These are phyloP conservation scores for Ooceraea biroi DNA, from an alignment of 1,140 invertebrate species.

Conservation along the genomic window DNA sequence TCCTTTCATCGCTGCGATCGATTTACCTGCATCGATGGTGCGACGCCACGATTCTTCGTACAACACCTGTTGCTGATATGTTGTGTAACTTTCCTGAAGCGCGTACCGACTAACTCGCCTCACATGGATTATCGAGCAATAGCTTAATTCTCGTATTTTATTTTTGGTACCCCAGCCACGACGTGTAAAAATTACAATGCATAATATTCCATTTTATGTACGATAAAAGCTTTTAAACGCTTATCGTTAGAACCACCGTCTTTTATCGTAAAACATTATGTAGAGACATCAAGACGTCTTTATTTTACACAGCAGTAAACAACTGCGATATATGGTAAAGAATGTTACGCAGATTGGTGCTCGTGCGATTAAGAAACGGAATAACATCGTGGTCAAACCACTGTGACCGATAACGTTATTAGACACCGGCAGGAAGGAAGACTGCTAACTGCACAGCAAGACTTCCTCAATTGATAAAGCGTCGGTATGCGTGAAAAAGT, in stretches of 20 bases:
- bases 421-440: conserved; percentile 12
- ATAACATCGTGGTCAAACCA: conserved; percentile 17
- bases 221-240: not conserved
- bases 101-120: not conserved
- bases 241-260: not conserved
- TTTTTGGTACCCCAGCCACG: not conserved
- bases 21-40: conserved; percentile 36
- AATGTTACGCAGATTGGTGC: not conserved
- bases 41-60: not conserved
- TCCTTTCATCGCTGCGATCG: conserved; percentile 26
- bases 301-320: not conserved
- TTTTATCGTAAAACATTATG: conserved; percentile 8
- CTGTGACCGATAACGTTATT: conserved; percentile 26
- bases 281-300: too few species aligned
- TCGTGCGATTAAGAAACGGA: not conserved
- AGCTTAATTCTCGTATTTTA: conserved; percentile 10
- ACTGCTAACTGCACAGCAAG: not conserved
- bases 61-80: conserved; percentile 69
- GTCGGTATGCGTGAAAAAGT: not conserved
- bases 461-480: conserved; percentile 30
- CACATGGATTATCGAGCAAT: conserved; percentile 18
- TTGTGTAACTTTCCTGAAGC: conserved; percentile 48
- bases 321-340: not conserved
- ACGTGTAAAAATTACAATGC: not conserved
- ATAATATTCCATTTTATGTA: not conserved